A percentile compares a stretch with the other conserved stretches of the same genome.
Conservation (phyloP, 2,888 invertebrate species). For the Chloroclysta siterata region DNA sequence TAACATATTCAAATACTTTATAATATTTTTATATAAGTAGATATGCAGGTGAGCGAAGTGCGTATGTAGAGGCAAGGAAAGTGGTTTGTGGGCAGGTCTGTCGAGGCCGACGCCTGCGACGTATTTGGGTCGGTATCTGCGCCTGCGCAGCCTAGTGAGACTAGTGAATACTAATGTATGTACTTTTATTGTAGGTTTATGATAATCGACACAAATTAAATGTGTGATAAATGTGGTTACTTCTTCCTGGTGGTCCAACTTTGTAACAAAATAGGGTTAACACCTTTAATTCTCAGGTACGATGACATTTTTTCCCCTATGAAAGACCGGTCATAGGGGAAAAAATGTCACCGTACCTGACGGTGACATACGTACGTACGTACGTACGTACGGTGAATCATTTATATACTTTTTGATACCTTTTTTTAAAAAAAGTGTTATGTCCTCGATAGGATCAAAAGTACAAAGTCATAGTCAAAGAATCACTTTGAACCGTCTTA, state of each 20-base stretch:
- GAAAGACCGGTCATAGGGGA: too few species aligned
- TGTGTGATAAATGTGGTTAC: not conserved
- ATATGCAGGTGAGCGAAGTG: conserved; percentile 19
- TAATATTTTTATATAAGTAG: conserved; percentile 11
- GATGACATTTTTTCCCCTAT: not conserved
- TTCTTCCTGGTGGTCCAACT: conserved; percentile 4
- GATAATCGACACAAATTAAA: not conserved
- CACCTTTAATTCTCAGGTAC: not conserved
- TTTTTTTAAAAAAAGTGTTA: too few species aligned
- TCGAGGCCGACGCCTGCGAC: conserved; percentile 36
- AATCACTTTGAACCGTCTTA: too few species aligned
- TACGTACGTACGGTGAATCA: too few species aligned
- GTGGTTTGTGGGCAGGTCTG: conserved; percentile 38
- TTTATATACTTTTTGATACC: too few species aligned
- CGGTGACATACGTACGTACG: too few species aligned
- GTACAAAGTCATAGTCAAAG: too few species aligned
- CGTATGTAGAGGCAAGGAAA: conserved; percentile 34
- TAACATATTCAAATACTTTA: not conserved
- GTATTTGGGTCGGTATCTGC: conserved; percentile 32
- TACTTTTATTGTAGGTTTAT: conserved; percentile 2
- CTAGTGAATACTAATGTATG: conserved; percentile 13
- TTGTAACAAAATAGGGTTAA: not conserved
- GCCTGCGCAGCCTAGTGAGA: conserved; percentile 19
- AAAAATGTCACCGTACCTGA: too few species aligned
- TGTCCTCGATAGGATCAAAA: too few species aligned